Base-by-base conservation (phyloP, 2,888 invertebrate species). In the Nomada flava region DNA sequence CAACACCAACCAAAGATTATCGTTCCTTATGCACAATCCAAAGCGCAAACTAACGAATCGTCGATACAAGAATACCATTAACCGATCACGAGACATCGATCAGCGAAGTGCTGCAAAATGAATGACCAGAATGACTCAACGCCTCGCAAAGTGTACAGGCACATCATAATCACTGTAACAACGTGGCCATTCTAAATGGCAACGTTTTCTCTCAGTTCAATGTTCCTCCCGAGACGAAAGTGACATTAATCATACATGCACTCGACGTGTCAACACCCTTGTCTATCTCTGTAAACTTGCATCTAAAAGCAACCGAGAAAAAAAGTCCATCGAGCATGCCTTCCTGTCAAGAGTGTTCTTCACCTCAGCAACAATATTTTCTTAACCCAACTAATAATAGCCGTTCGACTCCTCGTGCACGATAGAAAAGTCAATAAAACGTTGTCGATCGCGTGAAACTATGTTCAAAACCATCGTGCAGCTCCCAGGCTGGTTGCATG, bases 391-490 rank as follows among this genome's bases (percentile, higher is more conserved):
- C 26, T 52, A 73, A 60, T 53, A 73, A 52, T 47, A 42, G 53
- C 44, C 42, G 4, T 15, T 18, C 57, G 50, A 42, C 59, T 20
- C 3, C 55, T 72, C 50, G 15, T 20, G n/a, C 13, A n/a, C n/a
- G 73, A 77, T 73, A 53, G 76, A 2, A 77, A 52, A 73, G 59
- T 77, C 65, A 77, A 77, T 77, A 73, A 70, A 29, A 52, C 62
- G 36, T 60, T 65, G 76, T 60, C 73, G 50, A 77, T 65, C 29
- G 65, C 44, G 20, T 26, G 13, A 50, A 36, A 52, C 20, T 7
- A 64, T 47, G 7, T 23, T 23, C 4, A n/a, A 53, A 47, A 47
- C 47, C 15, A 5, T 53, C 53, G n/a, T 53, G n/a, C 53, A 7
- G 50, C 23, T 15, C 47, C 47, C 10, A 10, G 3, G 15, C 26